Evolutionary conservation across 1,140 invertebrate genomes (phyloP), one percentile per base, ranked within the genome.

Genomic region (Drosophila tsacasi): DNA sequence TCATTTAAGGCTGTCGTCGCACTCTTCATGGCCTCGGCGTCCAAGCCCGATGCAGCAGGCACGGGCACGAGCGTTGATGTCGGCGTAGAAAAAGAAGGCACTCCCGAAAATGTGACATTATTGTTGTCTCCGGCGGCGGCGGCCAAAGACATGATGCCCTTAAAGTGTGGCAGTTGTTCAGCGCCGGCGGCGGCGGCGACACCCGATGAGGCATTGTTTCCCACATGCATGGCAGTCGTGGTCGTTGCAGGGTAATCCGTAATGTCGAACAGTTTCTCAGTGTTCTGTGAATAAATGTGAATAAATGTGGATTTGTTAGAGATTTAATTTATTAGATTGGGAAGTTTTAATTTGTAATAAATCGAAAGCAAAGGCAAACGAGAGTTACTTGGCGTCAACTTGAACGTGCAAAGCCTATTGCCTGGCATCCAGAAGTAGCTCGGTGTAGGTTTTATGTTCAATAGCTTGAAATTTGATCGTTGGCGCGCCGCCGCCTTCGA

Each of bases 211-310:
- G 83, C 61, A 57, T 57, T 57, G 66, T 78, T 86, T 86, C 93
- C 91, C 92, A 94, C 93, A 81, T 94, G 94, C 91, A 94, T 94
- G 92, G 15, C n/a, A 9, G 49, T 50, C 15, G 95, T 94, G 83
- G 95, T 94, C 83, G 95, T 94, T 91, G 95, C 94, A 91, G 95
- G 94, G 94, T 96, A 96, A 94, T 96, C 95, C 21, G 25, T 39
- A 93, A 96, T 95, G 92, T 96, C 95, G 93, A 96, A 95, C 90
- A 95, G 75, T 60, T 79, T 95, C 94, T 96, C 96, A 87, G 96
- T 96, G 91, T 94, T 94, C 95, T 95, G 91, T 27, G 27, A 49
- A 39, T 94, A 94, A 8, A 47, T 8, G 44, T 8, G 27, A 27
- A 27, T 1, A 21, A 8, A 17, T 21, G 0, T 2, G 13, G 23